Conservation (phyloP, 1,140 invertebrate genomes). For the Tribolium castaneum region DNA sequence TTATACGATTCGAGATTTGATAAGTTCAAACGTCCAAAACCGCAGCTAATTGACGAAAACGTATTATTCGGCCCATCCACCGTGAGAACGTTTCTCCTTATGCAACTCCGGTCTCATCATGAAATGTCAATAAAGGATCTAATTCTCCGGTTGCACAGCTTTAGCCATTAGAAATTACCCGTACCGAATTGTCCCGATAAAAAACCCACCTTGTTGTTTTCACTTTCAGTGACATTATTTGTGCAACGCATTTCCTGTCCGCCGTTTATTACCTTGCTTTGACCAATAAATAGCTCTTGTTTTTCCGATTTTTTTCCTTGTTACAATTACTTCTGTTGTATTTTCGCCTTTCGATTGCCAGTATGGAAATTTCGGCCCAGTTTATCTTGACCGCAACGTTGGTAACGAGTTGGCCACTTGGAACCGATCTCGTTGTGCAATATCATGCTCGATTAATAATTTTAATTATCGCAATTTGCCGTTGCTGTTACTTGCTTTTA, state of each 20-base stretch:
- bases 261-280: neutral
- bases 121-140: constrained; percentile 30
- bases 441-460: constrained; percentile 17
- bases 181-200: neutral
- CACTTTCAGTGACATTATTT: constrained; percentile 14
- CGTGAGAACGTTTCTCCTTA: neutral
- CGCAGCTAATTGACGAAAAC: neutral
- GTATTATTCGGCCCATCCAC: neutral
- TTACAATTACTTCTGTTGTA: neutral
- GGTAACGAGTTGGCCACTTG: neutral
- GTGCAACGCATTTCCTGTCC: constrained; percentile 10
- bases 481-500: constrained; percentile 15
- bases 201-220: neutral
- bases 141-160: neutral
- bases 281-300: neutral
- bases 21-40: constrained; percentile 6
- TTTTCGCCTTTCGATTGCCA: constrained; percentile 12
- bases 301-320: constrained; percentile 6
- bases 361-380: constrained; percentile 30
- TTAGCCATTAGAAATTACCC: neutral
- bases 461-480: constrained; percentile 28
- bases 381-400: neutral
- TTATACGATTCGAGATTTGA: neutral
- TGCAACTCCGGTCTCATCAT: constrained; percentile 17
- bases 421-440: constrained; percentile 5